Base-by-base conservation (phyloP, 2,113 vertebrate genomes). In the Psammodynastes pulverulentus region DNA sequence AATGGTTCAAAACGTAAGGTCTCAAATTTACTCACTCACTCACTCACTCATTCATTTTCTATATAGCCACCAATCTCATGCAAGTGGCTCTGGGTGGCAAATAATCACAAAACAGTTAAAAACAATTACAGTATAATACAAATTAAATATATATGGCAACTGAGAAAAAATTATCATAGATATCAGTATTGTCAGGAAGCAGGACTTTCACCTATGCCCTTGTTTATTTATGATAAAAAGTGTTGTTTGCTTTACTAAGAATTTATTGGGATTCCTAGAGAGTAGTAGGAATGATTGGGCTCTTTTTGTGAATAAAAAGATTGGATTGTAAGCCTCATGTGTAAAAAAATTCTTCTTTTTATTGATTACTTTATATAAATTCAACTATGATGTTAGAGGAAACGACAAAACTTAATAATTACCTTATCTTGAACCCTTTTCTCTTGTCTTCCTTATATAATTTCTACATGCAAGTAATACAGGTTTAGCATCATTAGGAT, bases 321-420 rank as follows among this genome's bases (percentile, higher is more conserved):
- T 51, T 5, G 91, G 58, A 91, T 87, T 95, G 86, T 96, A 95
- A 97, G 94, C 93, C 1, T 17, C 91, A 91, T 95, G 84, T 88
- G 58, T 94, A 94, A 96, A 95, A 88, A 92, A 91, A 88, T 88
- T 94, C 95, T 95, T 95, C 26, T 79, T 94, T 93, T 93, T 87
- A 94, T 95, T 89, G 86, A 89, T 95, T 93, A 90, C 46, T 93
- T 95, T 94, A 95, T 93, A 79, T 93, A 95, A 95, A 94, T 95
- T 97, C 93, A 96, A 91, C 92, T 67, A 1, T 93, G 94, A 96
- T 96, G 98, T 98, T 97, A 97, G 98, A 97, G 96, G 96, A 97
- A 98, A 98, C 98, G 98, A 95, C 98, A 98, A 98, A 98, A 98
- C 98, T 98, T 95, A 96, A 97, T 97, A 96, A 93, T 84, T 92